Percentiles rank a stretch among this genome's conserved stretches.
phyloP scores from a whole-genome alignment of 1,140 invertebrate species.

The Aphis gossypii region DNA sequence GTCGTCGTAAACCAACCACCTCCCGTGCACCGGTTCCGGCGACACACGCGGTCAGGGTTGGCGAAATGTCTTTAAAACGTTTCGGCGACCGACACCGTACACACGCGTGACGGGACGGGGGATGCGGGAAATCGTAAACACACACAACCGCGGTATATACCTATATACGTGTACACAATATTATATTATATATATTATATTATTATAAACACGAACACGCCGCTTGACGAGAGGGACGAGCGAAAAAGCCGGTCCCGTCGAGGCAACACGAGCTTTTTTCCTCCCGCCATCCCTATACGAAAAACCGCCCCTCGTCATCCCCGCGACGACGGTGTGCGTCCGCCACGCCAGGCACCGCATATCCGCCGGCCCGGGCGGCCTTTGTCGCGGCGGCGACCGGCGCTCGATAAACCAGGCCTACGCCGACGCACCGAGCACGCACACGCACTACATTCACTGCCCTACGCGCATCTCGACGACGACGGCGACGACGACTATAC shows the following conservation, averaged over 20 bases:
- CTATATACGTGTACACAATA: too few relatives aligned
- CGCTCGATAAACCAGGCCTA: conserved; percentile 49
- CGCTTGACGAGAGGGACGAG: not conserved
- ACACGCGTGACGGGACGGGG: not conserved
- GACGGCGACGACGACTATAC: not conserved
- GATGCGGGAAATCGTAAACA: not conserved
- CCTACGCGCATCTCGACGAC: conserved; percentile 39
- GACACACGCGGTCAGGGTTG: not conserved
- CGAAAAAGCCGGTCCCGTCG: not conserved
- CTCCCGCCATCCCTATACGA: too few relatives aligned
- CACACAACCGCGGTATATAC: not conserved
- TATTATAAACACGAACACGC: not conserved
- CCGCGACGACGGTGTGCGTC: not conserved
- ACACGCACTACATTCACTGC: conserved; percentile 34
- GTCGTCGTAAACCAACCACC: not conserved
- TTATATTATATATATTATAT: too few relatives aligned
- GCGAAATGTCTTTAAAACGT: not conserved
- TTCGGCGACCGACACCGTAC: not conserved
- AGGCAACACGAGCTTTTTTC: not conserved
- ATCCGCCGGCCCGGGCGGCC: not conserved
- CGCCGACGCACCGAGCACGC: conserved; percentile 41
- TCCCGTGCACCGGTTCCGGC: not conserved
- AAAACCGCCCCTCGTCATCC: too few relatives aligned
- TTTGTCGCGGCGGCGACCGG: not conserved
- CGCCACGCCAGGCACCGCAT: not conserved